Evolutionary conservation across 2,797 vertebrate species (phyloP).

Genomic region (Macropodus opercularis): DNA sequence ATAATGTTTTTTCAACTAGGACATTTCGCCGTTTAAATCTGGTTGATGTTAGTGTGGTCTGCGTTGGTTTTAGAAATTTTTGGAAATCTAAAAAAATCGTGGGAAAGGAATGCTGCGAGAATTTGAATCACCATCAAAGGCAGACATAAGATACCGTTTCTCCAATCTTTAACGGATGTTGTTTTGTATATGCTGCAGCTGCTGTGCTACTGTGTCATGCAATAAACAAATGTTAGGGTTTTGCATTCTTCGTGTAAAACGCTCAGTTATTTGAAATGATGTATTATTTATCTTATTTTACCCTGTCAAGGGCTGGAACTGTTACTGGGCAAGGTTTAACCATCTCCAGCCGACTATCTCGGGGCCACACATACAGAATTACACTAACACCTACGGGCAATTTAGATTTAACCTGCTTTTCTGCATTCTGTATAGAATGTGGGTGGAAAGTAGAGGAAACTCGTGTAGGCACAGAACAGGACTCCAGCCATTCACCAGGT

Average conservation of each 20-base stretch:
- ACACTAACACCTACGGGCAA: background rate
- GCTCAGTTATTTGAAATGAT: background rate
- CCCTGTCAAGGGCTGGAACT: too few species aligned
- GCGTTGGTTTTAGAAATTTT: conserved; percentile 53
- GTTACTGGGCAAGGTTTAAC: too few species aligned
- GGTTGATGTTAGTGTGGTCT: conserved; percentile 71
- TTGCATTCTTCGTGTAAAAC: background rate
- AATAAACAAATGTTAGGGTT: background rate
- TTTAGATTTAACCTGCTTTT: background rate
- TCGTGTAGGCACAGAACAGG: background rate
- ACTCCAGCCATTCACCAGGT: too few species aligned
- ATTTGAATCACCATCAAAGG: conserved; percentile 50
- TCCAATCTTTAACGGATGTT: conserved; percentile 31
- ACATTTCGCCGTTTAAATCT: conserved; percentile 50
- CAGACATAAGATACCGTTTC: conserved; percentile 34
- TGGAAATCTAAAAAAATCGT: conserved; percentile 62
- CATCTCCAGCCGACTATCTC: background rate
- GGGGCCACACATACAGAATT: background rate
- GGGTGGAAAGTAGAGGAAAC: background rate
- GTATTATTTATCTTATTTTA: background rate
- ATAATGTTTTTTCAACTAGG: conserved; percentile 51
- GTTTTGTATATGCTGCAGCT: conserved; percentile 28
- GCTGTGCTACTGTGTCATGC: conserved; percentile 6
- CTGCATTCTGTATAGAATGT: too few species aligned
- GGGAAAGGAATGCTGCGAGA: conserved; percentile 69